A percentile compares a stretch with the other conserved stretches of the same genome.
These are phyloP conservation scores for Lasioglossum baleicum DNA, from an alignment of 1,140 invertebrate genomes.

Conservation along the genomic window DNA sequence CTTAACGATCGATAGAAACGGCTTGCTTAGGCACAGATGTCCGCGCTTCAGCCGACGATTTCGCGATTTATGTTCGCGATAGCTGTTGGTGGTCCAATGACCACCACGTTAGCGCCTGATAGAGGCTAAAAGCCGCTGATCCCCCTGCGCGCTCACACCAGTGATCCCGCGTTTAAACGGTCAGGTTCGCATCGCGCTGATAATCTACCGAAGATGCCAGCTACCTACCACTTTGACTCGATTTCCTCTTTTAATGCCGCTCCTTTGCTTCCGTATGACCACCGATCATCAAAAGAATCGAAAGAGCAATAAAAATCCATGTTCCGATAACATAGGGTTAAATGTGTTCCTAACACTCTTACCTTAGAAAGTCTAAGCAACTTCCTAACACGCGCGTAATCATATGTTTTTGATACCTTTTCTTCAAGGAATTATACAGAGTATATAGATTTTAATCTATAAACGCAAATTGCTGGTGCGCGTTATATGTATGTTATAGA, in stretches of 20 bases:
- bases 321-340: no score
- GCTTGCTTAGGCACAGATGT: background rate
- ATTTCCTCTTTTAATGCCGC: conserved; percentile 31
- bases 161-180: background rate
- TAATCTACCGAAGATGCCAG: conserved; percentile 22
- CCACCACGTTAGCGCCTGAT: background rate
- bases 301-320: no score
- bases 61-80: background rate
- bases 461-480: no score
- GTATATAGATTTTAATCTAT: no score
- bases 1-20: background rate
- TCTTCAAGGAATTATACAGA: no score
- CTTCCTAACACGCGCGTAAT: no score
- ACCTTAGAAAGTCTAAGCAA: no score
- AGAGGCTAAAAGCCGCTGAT: background rate
- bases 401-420: no score
- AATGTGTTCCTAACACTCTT: no score
- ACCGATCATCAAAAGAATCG: background rate
- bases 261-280: background rate
- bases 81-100: background rate
- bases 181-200: conserved; percentile 4
- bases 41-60: background rate
- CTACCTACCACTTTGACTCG: conserved; percentile 35
- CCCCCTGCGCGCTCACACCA: background rate
- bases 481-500: no score